Percentiles rank a stretch among this genome's conserved stretches.
phyloP scores from a whole-genome alignment of 1,140 invertebrate species.

The Trichonephila inaurata region DNA sequence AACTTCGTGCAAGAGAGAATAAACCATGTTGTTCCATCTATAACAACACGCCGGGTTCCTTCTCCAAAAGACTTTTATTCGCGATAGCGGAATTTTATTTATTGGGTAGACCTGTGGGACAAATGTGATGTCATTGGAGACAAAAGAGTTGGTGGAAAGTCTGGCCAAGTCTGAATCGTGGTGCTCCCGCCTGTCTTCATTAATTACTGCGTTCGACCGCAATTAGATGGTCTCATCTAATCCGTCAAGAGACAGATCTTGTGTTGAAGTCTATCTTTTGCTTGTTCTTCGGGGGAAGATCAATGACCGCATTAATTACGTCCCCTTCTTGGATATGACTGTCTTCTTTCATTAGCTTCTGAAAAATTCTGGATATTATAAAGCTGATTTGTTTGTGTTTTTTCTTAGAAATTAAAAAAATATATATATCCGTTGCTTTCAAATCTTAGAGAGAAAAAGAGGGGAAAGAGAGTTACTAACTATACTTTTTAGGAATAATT shows the following conservation, averaged over 20 bases:
- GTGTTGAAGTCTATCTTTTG: slow-evolving; percentile 35
- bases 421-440: too few relatives aligned
- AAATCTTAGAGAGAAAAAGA: too few relatives aligned
- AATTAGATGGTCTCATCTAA: slow-evolving; percentile 31
- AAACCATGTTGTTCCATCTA: slow-evolving; percentile 39
- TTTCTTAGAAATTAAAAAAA: too few relatives aligned
- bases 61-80: neutral
- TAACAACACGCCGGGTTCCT: neutral
- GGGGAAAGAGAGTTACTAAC: too few relatives aligned
- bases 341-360: neutral
- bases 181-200: slow-evolving; percentile 13
- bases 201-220: slow-evolving; percentile 42
- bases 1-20: slow-evolving; percentile 3
- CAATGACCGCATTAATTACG: slow-evolving; percentile 10
- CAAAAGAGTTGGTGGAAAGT: slow-evolving; percentile 7
- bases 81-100: neutral
- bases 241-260: slow-evolving; percentile 26
- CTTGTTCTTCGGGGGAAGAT: neutral
- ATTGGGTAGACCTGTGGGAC: slow-evolving; percentile 5
- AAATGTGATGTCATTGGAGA: slow-evolving; percentile 24
- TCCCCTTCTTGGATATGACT: neutral
- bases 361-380: too few relatives aligned
- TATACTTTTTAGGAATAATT: too few relatives aligned
- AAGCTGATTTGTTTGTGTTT: too few relatives aligned
- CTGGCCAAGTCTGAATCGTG: neutral